phyloP scores from a whole-genome alignment of 2,113 vertebrate species.

The Pipra filicauda region DNA sequence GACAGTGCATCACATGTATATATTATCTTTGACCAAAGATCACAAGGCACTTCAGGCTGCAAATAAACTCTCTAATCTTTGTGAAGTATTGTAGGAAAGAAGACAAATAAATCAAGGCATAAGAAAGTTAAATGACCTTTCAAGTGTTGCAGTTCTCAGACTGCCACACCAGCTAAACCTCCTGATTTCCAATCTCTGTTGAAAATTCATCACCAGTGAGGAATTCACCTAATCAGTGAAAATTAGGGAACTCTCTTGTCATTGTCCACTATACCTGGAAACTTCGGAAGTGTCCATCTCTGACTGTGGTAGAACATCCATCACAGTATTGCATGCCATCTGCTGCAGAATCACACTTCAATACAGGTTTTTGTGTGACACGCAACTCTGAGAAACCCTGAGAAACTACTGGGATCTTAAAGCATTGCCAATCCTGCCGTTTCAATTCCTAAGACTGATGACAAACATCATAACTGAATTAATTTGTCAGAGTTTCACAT shows the following conservation, averaged over 20 bases:
- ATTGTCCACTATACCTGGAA: background rate
- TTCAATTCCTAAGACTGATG: background rate
- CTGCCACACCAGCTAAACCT: background rate
- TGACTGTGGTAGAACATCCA: background rate
- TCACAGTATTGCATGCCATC: background rate
- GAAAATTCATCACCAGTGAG: background rate
- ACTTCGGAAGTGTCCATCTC: background rate
- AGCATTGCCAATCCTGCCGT: background rate
- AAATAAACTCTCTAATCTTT: background rate
- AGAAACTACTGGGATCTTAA: background rate
- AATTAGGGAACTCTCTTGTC: background rate
- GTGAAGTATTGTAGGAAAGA: background rate
- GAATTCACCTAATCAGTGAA: background rate
- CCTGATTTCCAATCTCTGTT: background rate
- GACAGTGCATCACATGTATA: background rate
- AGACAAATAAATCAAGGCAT: background rate
- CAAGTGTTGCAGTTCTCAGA: background rate
- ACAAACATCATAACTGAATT: background rate
- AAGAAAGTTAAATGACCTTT: background rate
- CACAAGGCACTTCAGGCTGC: background rate
- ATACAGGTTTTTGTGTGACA: background rate
- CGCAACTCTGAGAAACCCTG: background rate
- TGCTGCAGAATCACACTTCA: background rate
- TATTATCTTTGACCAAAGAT: constrained; percentile 9
- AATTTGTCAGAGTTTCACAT: background rate